These are phyloP conservation scores for Hormaphis cornu DNA, from an alignment of 1,140 invertebrate species.

Conservation along the genomic window DNA sequence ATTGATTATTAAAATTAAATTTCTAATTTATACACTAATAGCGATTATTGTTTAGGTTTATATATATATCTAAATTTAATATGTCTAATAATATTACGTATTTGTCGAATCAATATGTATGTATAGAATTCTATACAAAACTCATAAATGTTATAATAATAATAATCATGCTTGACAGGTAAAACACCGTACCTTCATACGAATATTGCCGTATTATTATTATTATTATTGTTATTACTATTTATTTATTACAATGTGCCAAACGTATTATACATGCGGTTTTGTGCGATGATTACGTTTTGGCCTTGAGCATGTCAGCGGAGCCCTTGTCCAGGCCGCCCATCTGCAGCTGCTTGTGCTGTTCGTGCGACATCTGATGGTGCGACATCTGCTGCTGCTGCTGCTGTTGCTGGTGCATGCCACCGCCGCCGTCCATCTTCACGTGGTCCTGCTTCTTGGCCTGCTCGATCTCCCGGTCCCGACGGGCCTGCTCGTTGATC, in stretches of 20 bases:
- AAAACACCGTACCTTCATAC: too few species aligned
- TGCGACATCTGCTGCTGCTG: slow-evolving; percentile 8
- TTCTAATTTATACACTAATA: too few species aligned
- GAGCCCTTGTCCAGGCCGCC: slow-evolving; percentile 36
- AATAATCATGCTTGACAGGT: background rate
- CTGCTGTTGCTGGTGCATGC: slow-evolving; percentile 45
- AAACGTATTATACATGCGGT: background rate
- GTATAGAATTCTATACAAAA: background rate
- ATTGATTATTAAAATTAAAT: too few species aligned
- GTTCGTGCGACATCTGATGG: slow-evolving; percentile 25
- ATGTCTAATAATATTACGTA: slow-evolving; percentile 3
- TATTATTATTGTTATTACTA: background rate
- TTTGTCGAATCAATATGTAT: slow-evolving; percentile 9
- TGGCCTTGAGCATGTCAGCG: slow-evolving; percentile 38
- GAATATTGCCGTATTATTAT: too few species aligned
- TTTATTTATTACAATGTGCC: too few species aligned
- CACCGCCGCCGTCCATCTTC: slow-evolving; percentile 54
- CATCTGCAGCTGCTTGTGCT: slow-evolving; percentile 37
- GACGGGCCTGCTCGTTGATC: slow-evolving; percentile 84
- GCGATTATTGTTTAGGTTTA: too few species aligned
- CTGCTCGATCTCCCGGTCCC: slow-evolving; percentile 79
- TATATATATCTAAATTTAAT: background rate
- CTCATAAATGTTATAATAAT: background rate
- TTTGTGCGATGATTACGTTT: background rate
- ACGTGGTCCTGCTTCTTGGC: slow-evolving; percentile 81